Evolutionary conservation across 2,797 vertebrate genomes (phyloP).

Genomic region (Pseudotriccus pelzelni): DNA sequence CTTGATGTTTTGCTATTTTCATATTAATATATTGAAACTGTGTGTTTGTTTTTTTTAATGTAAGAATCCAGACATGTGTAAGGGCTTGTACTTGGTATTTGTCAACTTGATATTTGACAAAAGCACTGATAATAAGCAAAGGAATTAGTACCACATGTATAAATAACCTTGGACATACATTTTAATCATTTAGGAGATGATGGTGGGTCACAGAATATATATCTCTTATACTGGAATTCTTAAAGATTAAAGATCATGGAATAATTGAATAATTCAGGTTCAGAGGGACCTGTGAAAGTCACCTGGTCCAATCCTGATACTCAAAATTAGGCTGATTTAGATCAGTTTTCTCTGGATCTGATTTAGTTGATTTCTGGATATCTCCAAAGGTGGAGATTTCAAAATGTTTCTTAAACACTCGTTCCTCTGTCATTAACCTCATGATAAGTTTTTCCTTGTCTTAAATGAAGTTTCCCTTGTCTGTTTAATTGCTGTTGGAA

Average conservation of each 20-base stretch:
- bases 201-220: not conserved
- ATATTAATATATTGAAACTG: not conserved
- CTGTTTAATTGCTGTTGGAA: not conserved
- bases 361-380: not conserved
- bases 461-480: not conserved
- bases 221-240: not conserved
- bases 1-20: not conserved
- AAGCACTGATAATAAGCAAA: not conserved
- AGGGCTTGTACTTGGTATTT: not conserved
- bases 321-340: not conserved
- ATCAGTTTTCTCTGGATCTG: not conserved
- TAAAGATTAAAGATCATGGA: not conserved
- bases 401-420: not conserved
- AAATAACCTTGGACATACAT: not conserved
- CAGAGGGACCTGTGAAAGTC: not conserved
- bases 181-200: not conserved
- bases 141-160: not conserved
- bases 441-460: not conserved
- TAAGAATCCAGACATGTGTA: not conserved
- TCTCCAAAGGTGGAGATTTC: not conserved
- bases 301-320: rapidly evolving
- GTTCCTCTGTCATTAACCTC: not conserved
- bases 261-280: not conserved
- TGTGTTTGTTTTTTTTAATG: rapidly evolving
- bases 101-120: not conserved